phyloP scores from a whole-genome alignment of 2,113 vertebrate species.

The Cygnus atratus region DNA sequence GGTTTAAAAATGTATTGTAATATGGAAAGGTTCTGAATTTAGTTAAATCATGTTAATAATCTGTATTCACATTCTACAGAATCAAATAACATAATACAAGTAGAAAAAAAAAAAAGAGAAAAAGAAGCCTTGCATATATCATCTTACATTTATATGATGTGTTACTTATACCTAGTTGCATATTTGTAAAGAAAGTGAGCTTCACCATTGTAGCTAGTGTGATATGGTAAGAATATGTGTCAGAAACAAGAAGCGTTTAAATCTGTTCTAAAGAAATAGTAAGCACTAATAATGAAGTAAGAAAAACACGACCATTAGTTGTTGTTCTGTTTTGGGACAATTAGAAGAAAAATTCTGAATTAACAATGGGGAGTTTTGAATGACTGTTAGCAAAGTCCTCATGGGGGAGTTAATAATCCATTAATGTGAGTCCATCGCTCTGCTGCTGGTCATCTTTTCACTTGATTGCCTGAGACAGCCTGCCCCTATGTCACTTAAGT shows the following conservation, averaged over 20 bases:
- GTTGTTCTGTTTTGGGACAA: not conserved
- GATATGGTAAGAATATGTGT: not conserved
- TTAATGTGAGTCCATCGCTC: not conserved
- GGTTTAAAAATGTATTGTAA: not conserved
- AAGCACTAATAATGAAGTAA: not conserved
- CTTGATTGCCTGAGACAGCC: not conserved
- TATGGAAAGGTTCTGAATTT: not conserved
- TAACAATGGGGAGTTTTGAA: not conserved
- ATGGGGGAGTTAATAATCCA: not conserved
- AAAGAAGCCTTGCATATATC: not conserved
- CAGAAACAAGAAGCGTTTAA: not conserved
- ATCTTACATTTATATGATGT: not conserved
- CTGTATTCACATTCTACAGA: not conserved
- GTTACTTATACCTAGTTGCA: not conserved
- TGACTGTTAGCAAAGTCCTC: not conserved
- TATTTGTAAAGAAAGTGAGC: not conserved
- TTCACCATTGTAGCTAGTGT: not conserved
- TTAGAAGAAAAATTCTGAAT: not conserved
- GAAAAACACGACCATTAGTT: not conserved
- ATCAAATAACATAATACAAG: not conserved
- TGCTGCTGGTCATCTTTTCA: not conserved
- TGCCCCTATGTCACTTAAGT: slow-evolving; percentile 30
- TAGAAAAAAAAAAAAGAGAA: not conserved
- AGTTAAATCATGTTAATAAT: not conserved
- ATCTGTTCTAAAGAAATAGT: not conserved